phyloP scores from a whole-genome alignment of 1,140 invertebrate genomes.

The Heliconius eleuchia region DNA sequence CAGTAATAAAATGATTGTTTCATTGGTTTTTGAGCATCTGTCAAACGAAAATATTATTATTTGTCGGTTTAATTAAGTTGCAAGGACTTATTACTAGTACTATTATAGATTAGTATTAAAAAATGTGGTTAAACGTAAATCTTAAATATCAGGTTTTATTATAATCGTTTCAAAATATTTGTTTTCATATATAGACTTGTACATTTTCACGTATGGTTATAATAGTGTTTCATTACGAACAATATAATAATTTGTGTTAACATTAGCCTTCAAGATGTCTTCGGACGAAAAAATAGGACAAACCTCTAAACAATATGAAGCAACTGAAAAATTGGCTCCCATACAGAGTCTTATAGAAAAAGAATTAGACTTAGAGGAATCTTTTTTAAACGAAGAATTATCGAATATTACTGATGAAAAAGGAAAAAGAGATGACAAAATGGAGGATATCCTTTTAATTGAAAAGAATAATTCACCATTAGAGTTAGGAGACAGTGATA shows the following conservation, averaged over 20 bases:
- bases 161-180: not conserved
- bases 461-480: not conserved
- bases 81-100: not conserved
- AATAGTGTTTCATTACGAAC: not conserved
- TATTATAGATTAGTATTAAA: not conserved
- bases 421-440: not conserved
- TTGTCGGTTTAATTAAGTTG: not conserved
- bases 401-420: not conserved
- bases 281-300: not conserved
- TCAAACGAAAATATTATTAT: not conserved
- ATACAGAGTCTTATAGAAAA: slow-evolving; percentile 11
- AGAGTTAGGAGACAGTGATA: slow-evolving; percentile 30
- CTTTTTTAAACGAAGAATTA: not conserved
- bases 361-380: slow-evolving; percentile 5
- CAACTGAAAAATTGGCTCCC: not conserved
- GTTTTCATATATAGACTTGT: not conserved
- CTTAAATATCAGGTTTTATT: not conserved
- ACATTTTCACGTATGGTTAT: not conserved
- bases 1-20: not conserved
- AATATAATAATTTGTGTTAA: not conserved
- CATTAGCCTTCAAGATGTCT: not conserved
- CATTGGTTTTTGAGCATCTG: not conserved
- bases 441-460: not conserved
- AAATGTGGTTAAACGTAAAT: not conserved
- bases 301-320: not conserved